phyloP scores from a whole-genome alignment of 1,140 invertebrate species.

The Conopomorpha cramerella region DNA sequence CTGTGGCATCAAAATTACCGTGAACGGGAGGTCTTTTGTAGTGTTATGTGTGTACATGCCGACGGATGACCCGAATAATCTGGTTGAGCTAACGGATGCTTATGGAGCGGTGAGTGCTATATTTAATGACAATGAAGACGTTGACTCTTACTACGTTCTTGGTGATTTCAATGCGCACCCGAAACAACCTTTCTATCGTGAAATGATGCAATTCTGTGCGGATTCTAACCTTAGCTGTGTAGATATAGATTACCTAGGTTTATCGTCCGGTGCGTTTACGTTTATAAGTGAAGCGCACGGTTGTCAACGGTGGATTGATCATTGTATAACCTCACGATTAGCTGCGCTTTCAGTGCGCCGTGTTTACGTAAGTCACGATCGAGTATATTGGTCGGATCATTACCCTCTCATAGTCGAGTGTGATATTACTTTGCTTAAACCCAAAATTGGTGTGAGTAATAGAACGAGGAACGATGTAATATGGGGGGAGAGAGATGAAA shows the following conservation, averaged over 20 bases:
- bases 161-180: slow-evolving; percentile 1
- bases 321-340: neutral
- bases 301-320: slow-evolving; percentile 1
- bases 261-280: too few species aligned
- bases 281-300: too few species aligned
- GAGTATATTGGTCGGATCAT: slow-evolving; percentile 3
- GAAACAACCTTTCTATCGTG: neutral
- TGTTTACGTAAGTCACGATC: neutral
- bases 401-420: slow-evolving; percentile 4
- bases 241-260: too few species aligned
- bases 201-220: slow-evolving; percentile 1
- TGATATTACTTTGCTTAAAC: neutral
- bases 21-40: too few species aligned
- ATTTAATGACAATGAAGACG: neutral
- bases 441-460: neutral
- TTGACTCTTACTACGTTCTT: slow-evolving; percentile 1
- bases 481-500: neutral
- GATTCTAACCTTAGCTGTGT: neutral
- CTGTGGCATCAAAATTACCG: neutral
- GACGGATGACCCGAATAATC: neutral
- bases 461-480: neutral
- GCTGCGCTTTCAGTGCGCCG: neutral
- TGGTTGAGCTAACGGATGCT: neutral
- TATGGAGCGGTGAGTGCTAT: slow-evolving; percentile 1
- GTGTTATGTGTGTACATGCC: neutral